A percentile compares a stretch with the other conserved stretches of the same genome.
These are phyloP conservation scores for Leptinotarsa haldemani DNA, from an alignment of 2,888 invertebrate genomes.

Conservation along the genomic window DNA sequence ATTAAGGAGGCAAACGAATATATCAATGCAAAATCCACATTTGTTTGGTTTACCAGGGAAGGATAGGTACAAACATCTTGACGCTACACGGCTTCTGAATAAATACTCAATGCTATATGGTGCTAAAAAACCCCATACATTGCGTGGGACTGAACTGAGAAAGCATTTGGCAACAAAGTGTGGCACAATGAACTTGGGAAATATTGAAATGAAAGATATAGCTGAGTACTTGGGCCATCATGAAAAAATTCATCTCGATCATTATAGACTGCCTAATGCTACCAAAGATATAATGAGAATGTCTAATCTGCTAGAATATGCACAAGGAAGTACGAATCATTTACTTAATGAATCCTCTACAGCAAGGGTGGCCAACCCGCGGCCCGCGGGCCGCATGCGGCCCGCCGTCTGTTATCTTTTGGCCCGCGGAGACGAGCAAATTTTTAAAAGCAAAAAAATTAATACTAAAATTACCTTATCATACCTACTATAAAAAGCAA, in stretches of 20 bases:
- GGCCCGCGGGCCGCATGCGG: no score
- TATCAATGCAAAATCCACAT: slow-evolving; percentile 23
- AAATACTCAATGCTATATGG: slow-evolving; percentile 23
- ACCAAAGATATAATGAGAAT: slow-evolving; percentile 29
- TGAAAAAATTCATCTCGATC: slow-evolving; percentile 25
- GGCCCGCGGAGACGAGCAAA: no score
- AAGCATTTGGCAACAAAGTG: slow-evolving; percentile 33
- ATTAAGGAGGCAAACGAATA: slow-evolving; percentile 16
- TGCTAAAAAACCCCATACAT: slow-evolving; percentile 27
- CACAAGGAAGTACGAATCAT: slow-evolving; percentile 24
- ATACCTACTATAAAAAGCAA: no score
- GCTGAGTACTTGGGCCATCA: slow-evolving; percentile 26
- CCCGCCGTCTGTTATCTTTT: no score
- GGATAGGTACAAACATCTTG: slow-evolving; percentile 6
- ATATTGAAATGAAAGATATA: slow-evolving; percentile 28
- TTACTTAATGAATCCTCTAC: not conserved
- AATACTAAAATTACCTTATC: no score
- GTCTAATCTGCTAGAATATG: slow-evolving; percentile 30
- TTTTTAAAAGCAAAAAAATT: no score
- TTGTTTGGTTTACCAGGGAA: slow-evolving; percentile 27
- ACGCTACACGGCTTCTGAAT: slow-evolving; percentile 12
- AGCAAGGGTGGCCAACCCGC: no score
- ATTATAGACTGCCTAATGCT: slow-evolving; percentile 24
- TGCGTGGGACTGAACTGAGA: slow-evolving; percentile 24
- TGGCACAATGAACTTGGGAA: slow-evolving; percentile 26